Conservation (phyloP, 2,888 invertebrate genomes). For the Ametastegia equiseti region DNA sequence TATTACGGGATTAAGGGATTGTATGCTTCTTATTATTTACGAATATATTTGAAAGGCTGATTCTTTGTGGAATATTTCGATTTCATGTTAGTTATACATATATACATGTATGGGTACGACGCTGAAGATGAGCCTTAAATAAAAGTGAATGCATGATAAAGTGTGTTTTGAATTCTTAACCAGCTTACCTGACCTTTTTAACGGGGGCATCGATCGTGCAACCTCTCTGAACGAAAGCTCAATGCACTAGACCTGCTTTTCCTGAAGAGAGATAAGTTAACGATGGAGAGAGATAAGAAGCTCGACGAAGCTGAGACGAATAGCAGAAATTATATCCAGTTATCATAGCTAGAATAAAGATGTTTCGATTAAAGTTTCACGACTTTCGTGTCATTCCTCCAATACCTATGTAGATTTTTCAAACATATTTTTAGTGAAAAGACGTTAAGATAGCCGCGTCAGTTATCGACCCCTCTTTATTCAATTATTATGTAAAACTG, state of each 20-base stretch:
- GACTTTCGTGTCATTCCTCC: background rate
- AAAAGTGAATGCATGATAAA: background rate
- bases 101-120: background rate
- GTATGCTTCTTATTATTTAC: background rate
- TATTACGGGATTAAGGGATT: background rate
- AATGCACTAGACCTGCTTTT: background rate
- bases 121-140: background rate
- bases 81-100: too few relatives aligned
- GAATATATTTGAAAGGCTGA: background rate
- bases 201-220: conserved; percentile 29
- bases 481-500: too few relatives aligned
- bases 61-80: background rate
- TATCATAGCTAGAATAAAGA: background rate
- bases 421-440: background rate
- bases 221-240: background rate
- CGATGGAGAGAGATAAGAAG: background rate
- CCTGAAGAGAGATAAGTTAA: background rate
- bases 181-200: background rate
- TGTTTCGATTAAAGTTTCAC: background rate
- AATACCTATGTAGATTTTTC: background rate
- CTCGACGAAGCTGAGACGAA: background rate
- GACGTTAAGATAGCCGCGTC: too few relatives aligned
- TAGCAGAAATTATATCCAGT: background rate
- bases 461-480: too few relatives aligned
- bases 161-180: background rate